Percentiles rank a stretch among this genome's conserved stretches.
These are phyloP conservation scores for Anisognathus igniventris DNA, from an alignment of 2,797 vertebrate genomes.

Conservation along the genomic window DNA sequence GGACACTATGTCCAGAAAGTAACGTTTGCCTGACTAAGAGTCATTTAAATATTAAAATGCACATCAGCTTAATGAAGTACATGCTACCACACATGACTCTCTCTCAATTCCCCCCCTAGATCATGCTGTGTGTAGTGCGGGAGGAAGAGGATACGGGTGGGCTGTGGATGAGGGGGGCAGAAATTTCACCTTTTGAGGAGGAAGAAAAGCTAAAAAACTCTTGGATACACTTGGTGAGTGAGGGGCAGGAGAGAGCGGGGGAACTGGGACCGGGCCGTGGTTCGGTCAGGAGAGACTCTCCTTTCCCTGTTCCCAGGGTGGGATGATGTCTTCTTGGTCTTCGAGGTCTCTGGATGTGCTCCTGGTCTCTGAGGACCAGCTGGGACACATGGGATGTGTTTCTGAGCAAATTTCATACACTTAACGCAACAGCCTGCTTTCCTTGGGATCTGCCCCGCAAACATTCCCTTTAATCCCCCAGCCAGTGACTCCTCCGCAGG, in stretches of 20 bases:
- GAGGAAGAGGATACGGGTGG: background rate
- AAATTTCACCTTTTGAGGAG: background rate
- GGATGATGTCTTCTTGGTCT: background rate
- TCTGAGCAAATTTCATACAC: background rate
- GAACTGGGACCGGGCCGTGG: no score
- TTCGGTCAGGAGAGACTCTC: no score
- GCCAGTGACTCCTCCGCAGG: background rate
- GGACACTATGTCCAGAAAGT: background rate
- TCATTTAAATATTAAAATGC: background rate
- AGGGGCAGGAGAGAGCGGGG: background rate
- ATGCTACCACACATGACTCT: background rate
- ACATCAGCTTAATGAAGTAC: background rate
- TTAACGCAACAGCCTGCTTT: background rate
- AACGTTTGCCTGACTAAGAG: background rate
- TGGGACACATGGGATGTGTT: background rate
- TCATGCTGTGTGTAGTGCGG: background rate
- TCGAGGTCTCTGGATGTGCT: accelerated
- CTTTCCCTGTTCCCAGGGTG: background rate
- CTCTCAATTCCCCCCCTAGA: background rate
- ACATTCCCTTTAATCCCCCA: background rate
- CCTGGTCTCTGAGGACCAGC: background rate
- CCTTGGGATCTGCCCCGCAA: background rate
- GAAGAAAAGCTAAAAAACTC: background rate
- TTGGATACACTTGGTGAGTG: background rate
- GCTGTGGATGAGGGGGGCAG: background rate